Evolutionary conservation across 2,797 vertebrate genomes (phyloP), one percentile per base, ranked within the genome.

Genomic region (Semaprochilodus insignis): DNA sequence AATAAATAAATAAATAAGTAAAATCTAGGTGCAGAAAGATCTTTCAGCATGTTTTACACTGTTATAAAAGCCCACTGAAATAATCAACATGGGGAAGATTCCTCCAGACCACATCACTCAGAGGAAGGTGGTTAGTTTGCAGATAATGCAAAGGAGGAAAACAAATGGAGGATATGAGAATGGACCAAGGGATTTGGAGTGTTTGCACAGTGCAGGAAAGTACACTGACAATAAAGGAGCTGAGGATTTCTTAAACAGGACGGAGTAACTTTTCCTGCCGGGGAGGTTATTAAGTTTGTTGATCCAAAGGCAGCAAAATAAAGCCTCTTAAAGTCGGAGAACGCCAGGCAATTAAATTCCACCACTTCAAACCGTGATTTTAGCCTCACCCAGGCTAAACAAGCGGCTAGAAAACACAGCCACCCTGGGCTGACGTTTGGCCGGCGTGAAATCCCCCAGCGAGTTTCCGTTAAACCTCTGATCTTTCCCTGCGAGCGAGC

Each of bases 391-490:
- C 14, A 78, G 31, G 27, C 76, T 36, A 71, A 62, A 21, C 48
- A 36, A 8, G 17, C 79, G 40, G 67, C 66, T 54, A n/a, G 16
- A 21, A 63, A n/a, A 34, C 40, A 59, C 40, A 79, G 13, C 34
- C 69, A 81, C 48, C 57, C n/a, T 25, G 55, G 77, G 75, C 55
- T 81, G 10, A 69, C 72, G 69, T 85, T 55, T 57, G 76, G 36
- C 71, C 34, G 65, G 55, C 14, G 23, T 59, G 57, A 75, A 62
- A 57, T 70, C 69, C 65, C 65, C 19, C 13, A 54, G 44, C 27
- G 63, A 48, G 40, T 13, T 44, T 66, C 70, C 13, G 16, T 17
- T 23, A 81, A 85, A 86, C 59, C 78, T 84, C 76, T 87, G 85
- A 84, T 85, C 75, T 83, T 19, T 5, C 80, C 34, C 48, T 62